Percentiles rank a stretch among this genome's conserved stretches.
phyloP scores from a whole-genome alignment of 2,113 vertebrate species.

The Mus musculus region GRCm39 chr12:95642001-95642500 shows the following conservation, averaged over 20 bases:
- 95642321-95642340: constrained; percentile 32
- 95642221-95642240: constrained; percentile 41
- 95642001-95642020: constrained; percentile 50
- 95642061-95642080: background rate
- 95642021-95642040: constrained; percentile 37
- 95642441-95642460: background rate
- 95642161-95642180: background rate
- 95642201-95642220: constrained; percentile 18
- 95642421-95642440: background rate
- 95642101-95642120: constrained; percentile 21
- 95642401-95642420: too few species aligned
- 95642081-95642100: background rate
- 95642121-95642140: constrained; percentile 42
- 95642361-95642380: background rate
- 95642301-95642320: constrained; percentile 33
- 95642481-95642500: constrained; percentile 34
- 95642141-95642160: constrained; percentile 58
- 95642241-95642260: constrained; percentile 41
- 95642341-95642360: background rate
- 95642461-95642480: background rate
- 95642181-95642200: too few species aligned
- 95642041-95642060: constrained; percentile 7
- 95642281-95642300: constrained; percentile 67
- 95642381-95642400: background rate
- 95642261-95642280: constrained; percentile 11